Conservation (phyloP, 2,888 invertebrate genomes). For the Epistrophella euchroma region DNA sequence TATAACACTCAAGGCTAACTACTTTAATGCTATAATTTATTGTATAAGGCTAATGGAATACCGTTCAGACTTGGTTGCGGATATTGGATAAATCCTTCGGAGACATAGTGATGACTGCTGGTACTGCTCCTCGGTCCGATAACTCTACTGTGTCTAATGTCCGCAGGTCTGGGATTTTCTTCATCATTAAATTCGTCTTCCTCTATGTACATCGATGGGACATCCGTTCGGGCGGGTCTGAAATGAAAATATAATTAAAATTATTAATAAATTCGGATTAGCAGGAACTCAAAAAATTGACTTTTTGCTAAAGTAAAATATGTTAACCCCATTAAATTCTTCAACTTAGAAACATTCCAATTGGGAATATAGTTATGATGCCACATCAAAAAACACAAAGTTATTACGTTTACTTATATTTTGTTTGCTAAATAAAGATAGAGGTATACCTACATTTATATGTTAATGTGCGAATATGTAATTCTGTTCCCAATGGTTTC, state of each 20-base stretch:
- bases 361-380: conserved; percentile 11
- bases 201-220: conserved; percentile 84
- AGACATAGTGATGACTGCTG: conserved; percentile 83
- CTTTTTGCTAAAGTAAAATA: neutral
- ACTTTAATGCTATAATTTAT: conserved; percentile 80
- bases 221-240: conserved; percentile 84
- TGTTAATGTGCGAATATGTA: conserved; percentile 5
- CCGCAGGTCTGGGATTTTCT: conserved; percentile 80
- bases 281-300: neutral
- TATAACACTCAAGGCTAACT: conserved; percentile 33
- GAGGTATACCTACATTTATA: neutral
- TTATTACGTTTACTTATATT: conserved; percentile 9
- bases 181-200: conserved; percentile 83
- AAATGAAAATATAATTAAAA: conserved; percentile 52
- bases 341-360: conserved; percentile 5
- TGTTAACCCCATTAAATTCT: conserved; percentile 25
- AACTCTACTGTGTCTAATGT: conserved; percentile 79
- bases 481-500: conserved; percentile 35
- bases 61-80: conserved; percentile 84
- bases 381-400: conserved; percentile 21
- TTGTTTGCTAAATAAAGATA: neutral
- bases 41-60: conserved; percentile 83
- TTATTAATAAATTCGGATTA: conserved; percentile 13
- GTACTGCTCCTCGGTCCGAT: conserved; percentile 78
- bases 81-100: conserved; percentile 84